These are phyloP conservation scores for Sitophilus oryzae DNA, from an alignment of 1,140 invertebrate genomes.

Conservation along the genomic window DNA sequence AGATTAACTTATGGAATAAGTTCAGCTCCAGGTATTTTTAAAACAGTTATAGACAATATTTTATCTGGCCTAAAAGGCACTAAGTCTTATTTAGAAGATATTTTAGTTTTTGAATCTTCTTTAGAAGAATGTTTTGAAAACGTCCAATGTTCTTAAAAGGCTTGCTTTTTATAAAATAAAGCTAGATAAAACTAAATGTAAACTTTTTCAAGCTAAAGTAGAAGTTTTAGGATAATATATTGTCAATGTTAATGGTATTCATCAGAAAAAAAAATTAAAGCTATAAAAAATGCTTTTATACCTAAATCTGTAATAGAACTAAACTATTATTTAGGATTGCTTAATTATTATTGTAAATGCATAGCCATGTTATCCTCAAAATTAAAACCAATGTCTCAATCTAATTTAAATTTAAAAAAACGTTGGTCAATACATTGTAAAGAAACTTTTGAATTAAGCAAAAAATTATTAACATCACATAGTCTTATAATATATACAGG, in stretches of 20 bases:
- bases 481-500: no score
- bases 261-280: slow-evolving; percentile 40
- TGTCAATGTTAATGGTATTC: slow-evolving; percentile 37
- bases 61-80: slow-evolving; percentile 28
- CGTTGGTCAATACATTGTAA: no score
- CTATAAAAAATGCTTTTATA: slow-evolving; percentile 32
- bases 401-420: no score
- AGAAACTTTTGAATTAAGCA: no score
- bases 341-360: slow-evolving; percentile 43
- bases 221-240: slow-evolving; percentile 43
- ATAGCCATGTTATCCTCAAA: slow-evolving; percentile 40
- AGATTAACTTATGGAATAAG: slow-evolving; percentile 38
- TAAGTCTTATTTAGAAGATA: slow-evolving; percentile 39
- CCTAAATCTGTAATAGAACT: slow-evolving; percentile 39
- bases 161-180: slow-evolving; percentile 27
- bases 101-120: slow-evolving; percentile 32
- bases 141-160: slow-evolving; percentile 16
- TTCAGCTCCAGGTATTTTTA: slow-evolving; percentile 38
- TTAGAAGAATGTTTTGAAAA: slow-evolving; percentile 22
- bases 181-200: slow-evolving; percentile 34
- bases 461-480: no score
- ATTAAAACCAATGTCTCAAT: no score
- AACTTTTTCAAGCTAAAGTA: slow-evolving; percentile 31
- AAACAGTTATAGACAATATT: slow-evolving; percentile 34
- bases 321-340: slow-evolving; percentile 41